These are phyloP conservation scores for Leptarthrus brevirostris DNA, from an alignment of 2,888 invertebrate species.

Conservation along the genomic window DNA sequence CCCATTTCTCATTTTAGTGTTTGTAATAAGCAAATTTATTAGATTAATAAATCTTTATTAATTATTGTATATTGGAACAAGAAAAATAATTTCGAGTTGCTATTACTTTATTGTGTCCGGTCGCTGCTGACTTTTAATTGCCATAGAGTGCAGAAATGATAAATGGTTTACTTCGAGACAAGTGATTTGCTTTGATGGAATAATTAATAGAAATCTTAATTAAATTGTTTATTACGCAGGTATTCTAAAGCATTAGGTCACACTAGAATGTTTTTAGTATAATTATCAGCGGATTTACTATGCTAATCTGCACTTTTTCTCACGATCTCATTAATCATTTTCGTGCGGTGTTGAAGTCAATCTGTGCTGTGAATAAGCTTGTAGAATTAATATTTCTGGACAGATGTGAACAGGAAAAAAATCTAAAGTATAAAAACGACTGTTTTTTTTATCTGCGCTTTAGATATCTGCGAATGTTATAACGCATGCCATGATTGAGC, in stretches of 20 bases:
- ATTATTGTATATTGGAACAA: constrained; percentile 3
- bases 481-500: too few species aligned
- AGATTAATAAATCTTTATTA: constrained; percentile 27
- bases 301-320: too few species aligned
- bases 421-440: too few species aligned
- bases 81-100: constrained; percentile 27
- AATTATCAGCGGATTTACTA: neutral
- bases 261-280: neutral
- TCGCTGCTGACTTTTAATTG: too few species aligned
- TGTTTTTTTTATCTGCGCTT: too few species aligned
- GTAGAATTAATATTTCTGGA: too few species aligned
- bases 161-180: constrained; percentile 8
- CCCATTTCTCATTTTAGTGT: constrained; percentile 13
- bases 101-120: too few species aligned
- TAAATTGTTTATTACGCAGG: constrained; percentile 5
- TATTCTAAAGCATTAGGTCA: neutral
- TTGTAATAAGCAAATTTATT: constrained; percentile 21
- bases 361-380: too few species aligned
- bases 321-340: neutral
- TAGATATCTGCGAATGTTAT: too few species aligned
- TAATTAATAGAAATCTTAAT: constrained; percentile 25
- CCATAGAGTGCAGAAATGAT: neutral
- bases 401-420: too few species aligned
- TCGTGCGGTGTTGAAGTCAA: neutral
- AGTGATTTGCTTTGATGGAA: constrained; percentile 19